These are phyloP conservation scores for Nephila pilipes DNA, from an alignment of 1,140 invertebrate species.

Conservation along the genomic window DNA sequence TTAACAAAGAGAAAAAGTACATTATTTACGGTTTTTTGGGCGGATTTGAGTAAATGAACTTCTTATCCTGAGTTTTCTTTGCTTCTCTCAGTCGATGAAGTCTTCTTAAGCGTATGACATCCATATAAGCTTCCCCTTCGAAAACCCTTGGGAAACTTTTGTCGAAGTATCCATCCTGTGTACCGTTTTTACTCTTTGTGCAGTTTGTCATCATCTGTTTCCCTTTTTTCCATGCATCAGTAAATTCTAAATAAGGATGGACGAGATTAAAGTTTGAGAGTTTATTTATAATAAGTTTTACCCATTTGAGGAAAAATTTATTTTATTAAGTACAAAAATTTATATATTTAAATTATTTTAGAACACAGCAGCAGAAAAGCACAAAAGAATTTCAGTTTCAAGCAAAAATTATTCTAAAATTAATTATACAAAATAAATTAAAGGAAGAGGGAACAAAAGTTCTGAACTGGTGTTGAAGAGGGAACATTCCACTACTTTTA, in stretches of 20 bases:
- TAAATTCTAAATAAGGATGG: conserved; percentile 3
- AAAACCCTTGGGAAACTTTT: conserved; percentile 23
- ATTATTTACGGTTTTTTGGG: conserved; percentile 49
- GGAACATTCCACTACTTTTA: too few species aligned
- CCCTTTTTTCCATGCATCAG: conserved; percentile 37
- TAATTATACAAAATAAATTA: too few species aligned
- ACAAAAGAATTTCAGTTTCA: too few species aligned
- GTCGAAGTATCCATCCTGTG: conserved; percentile 53
- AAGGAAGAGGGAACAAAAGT: too few species aligned
- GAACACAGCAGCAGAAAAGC: too few species aligned
- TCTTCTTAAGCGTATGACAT: conserved; percentile 19
- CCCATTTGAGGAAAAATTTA: too few species aligned
- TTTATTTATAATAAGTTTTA: too few species aligned
- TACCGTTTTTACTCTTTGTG: not conserved
- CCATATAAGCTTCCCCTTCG: conserved; percentile 59
- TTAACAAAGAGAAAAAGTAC: not conserved
- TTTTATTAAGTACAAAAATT: too few species aligned
- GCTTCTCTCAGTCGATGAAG: not conserved
- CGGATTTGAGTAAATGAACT: conserved; percentile 44
- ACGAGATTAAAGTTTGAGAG: too few species aligned
- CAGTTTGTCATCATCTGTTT: conserved; percentile 52
- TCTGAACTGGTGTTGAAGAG: too few species aligned
- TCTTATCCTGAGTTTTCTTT: not conserved
- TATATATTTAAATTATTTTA: too few species aligned
- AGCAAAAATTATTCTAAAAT: too few species aligned